Conservation (phyloP, 2,113 vertebrate genomes). For the Phaethon lepturus region DNA sequence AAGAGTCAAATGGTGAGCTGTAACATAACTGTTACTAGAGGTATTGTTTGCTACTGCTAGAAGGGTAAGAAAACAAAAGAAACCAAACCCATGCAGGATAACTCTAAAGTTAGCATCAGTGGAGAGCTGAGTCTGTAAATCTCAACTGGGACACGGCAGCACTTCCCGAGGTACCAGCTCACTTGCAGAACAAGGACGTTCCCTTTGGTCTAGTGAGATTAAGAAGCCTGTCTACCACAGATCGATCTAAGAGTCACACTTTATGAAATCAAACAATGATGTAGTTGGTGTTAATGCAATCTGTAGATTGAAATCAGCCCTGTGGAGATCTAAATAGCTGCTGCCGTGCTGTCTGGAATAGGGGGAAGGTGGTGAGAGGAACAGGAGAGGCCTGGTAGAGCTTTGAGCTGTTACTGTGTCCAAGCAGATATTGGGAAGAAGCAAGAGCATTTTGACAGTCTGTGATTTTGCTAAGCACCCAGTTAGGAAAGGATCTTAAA, state of each 20-base stretch:
- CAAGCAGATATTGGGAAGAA: background rate
- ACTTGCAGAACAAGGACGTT: background rate
- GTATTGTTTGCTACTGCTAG: background rate
- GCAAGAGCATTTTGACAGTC: background rate
- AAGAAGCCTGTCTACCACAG: background rate
- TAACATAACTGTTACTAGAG: background rate
- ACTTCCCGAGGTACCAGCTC: background rate
- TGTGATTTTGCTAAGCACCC: background rate
- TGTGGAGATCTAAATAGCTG: background rate
- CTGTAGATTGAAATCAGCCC: background rate
- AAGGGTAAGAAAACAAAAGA: background rate
- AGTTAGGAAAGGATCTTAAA: background rate
- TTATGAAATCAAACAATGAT: background rate
- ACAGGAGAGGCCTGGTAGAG: background rate
- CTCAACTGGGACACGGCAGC: background rate
- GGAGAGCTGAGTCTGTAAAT: background rate
- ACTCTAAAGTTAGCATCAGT: background rate
- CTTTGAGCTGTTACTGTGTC: background rate
- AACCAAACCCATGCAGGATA: background rate
- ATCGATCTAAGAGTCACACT: background rate
- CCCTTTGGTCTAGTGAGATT: background rate
- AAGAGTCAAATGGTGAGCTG: background rate
- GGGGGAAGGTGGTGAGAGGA: background rate
- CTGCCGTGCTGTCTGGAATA: background rate
- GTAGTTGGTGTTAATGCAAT: background rate